These are phyloP conservation scores for Actenoides lindsayi DNA, from an alignment of 2,113 vertebrate species.

Conservation along the genomic window DNA sequence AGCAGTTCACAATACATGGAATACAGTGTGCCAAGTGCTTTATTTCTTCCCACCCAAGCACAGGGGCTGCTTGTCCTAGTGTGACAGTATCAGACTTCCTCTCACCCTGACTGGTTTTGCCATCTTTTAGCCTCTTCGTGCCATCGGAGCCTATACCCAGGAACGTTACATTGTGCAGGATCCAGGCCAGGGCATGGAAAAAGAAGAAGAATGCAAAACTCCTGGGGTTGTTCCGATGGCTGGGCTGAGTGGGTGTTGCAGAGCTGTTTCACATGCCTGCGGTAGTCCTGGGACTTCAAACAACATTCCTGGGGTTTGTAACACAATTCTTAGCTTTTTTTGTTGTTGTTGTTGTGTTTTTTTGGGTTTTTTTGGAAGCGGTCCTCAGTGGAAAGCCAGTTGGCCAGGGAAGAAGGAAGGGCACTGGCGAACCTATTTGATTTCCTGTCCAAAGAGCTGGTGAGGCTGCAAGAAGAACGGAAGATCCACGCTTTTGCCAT, in stretches of 20 bases:
- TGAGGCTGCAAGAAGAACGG: constrained; percentile 89
- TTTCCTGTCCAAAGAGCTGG: constrained; percentile 91
- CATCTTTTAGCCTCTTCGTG: not conserved
- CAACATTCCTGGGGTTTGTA: not conserved
- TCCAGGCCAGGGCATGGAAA: not conserved
- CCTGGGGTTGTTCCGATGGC: not conserved
- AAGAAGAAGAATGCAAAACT: not conserved
- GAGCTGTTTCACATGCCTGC: constrained; percentile 13
- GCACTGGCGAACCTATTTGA: constrained; percentile 82
- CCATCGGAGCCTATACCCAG: not conserved
- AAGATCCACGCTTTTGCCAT: constrained; percentile 86
- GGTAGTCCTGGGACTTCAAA: not conserved
- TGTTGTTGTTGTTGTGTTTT: not conserved
- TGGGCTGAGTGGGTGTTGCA: not conserved
- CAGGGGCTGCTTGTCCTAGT: not conserved
- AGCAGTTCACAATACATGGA: not conserved
- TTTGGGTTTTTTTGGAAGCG: constrained; percentile 59
- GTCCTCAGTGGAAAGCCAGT: constrained; percentile 70
- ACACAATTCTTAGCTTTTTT: not conserved
- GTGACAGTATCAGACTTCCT: not conserved
- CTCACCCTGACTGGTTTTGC: not conserved
- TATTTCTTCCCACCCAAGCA: not conserved
- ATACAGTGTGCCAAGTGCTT: not conserved
- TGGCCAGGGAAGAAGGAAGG: constrained; percentile 76
- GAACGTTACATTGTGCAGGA: not conserved